Base-by-base conservation (phyloP, 1,140 invertebrate species). In the Antheraea pernyi region DNA sequence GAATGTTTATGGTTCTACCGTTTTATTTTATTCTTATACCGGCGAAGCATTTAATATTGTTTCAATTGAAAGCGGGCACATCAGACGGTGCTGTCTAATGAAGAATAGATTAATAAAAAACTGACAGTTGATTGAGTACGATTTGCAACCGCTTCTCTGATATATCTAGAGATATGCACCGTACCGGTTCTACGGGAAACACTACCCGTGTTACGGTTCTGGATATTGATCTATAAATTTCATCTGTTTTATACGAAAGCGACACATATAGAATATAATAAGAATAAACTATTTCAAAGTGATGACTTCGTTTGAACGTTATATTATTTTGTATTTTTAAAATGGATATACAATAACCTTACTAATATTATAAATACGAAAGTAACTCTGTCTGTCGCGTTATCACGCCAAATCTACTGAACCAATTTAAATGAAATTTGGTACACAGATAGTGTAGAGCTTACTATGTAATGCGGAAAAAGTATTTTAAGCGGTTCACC, bases 1-100 rank as follows among this genome's bases (percentile, higher is more conserved):
- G 88, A 91, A 91, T 91, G 89, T 91, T 91, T 91, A 91, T 91
- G 85, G 87, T 85, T 89, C 89, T 89, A 91, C 89, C 86, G 89
- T 89, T 91, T 91, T 90, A 91, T 90, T 90, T 91, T 90, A 87
- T 84, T 84, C 83, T 72, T 81, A 69, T 81, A 76, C 78, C 85
- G 84, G 84, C 83, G 85, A 82, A 83, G 81, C 82, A 85, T 91
- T 88, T 88, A 88, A 91, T 88, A 91, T 89, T 91, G 89, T 91
- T 91, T 88, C 88, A 91, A 91, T 91, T 90, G 88, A 91, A 88
- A 84, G 86, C 86, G 87, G 80, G 79, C 84, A 83, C 80, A 88
- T 89, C 87, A 85, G 80, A 85, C 71, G 80, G 68, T 67, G 73
- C 69, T 80, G 68, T 82, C 86, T 91, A 90, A 89, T 88, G 81